Base-by-base conservation (phyloP, 2,113 vertebrate species). In the Anarhynchus alexandrinus region DNA sequence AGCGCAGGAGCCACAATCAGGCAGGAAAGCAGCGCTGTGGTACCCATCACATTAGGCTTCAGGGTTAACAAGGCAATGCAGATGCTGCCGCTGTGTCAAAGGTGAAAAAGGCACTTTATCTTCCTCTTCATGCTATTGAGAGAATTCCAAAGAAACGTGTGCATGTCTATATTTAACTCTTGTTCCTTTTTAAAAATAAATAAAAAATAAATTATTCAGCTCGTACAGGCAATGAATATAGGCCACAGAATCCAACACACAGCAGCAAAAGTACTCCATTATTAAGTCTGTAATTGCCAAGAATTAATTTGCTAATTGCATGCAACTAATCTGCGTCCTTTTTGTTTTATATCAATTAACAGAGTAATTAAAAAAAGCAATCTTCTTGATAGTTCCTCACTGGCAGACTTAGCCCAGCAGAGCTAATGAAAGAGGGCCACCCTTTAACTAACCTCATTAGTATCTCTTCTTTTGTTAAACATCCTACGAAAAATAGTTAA, bases 271-370 rank as follows among this genome's bases (percentile, higher is more conserved):
- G 97, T 97, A 95, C 97, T 98, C 98, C 98, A 97, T 98, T 98
- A 98, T 98, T 98, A 98, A 98, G 99, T 98, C 98, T 98, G 98
- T 98, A 98, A 99, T 98, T 99, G 98, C 98, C 96, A 97, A 98
- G 98, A 98, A 98, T 98, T 98, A 98, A 98, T 99, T 99, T 98
- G 98, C 98, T 99, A 99, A 99, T 99, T 99, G 98, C 98, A 98
- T 97, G 98, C 99, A 98, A 99, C 98, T 99, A 99, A 99, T 98
- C 98, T 98, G 98, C 88, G 77, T 97, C 98, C 98, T 98, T 98
- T 99, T 99, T 99, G 99, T 99, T 99, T 99, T 98, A 98, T 98
- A 98, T 98, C 99, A 99, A 99, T 99, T 99, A 99, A 99, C 98
- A 98, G 98, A 98, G 98, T 99, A 98, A 99, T 99, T 99, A 98